A percentile compares a stretch with the other conserved stretches of the same genome.
Conservation (phyloP, 2,888 invertebrate species). For the Leptopilina myrica region DNA sequence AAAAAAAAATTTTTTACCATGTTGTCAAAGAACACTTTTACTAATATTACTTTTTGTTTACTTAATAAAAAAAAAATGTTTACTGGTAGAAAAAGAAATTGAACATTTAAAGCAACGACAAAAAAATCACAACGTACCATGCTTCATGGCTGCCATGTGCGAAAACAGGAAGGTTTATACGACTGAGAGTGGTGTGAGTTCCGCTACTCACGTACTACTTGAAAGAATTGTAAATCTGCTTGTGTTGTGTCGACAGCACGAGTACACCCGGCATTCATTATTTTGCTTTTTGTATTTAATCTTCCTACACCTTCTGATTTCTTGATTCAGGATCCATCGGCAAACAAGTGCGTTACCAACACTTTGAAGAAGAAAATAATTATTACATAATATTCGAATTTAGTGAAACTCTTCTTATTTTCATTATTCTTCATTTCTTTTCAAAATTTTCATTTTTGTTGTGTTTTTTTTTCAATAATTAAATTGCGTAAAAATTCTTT, state of each 20-base stretch:
- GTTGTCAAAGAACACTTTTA: too few relatives aligned
- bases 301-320: constrained; percentile 69
- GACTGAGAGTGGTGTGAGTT: constrained; percentile 69
- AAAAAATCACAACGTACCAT: constrained; percentile 76
- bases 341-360: constrained; percentile 71
- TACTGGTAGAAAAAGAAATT: too few relatives aligned
- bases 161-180: constrained; percentile 70
- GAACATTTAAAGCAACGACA: constrained; percentile 59
- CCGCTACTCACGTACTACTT: constrained; percentile 72
- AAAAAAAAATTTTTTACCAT: too few relatives aligned
- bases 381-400: constrained; percentile 43
- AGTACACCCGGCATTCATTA: constrained; percentile 74
- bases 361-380: constrained; percentile 67
- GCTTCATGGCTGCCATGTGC: constrained; percentile 79
- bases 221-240: constrained; percentile 72
- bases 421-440: not conserved
- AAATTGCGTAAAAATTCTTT: not conserved
- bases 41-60: too few relatives aligned
- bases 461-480: not conserved
- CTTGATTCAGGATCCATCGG: constrained; percentile 72
- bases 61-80: too few relatives aligned
- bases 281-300: constrained; percentile 70
- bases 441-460: too few relatives aligned
- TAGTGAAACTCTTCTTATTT: not conserved
- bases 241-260: constrained; percentile 70